Percentiles rank a stretch among this genome's conserved stretches.
Conservation (phyloP, 2,888 invertebrate species). For the Chloromyia formosa region DNA sequence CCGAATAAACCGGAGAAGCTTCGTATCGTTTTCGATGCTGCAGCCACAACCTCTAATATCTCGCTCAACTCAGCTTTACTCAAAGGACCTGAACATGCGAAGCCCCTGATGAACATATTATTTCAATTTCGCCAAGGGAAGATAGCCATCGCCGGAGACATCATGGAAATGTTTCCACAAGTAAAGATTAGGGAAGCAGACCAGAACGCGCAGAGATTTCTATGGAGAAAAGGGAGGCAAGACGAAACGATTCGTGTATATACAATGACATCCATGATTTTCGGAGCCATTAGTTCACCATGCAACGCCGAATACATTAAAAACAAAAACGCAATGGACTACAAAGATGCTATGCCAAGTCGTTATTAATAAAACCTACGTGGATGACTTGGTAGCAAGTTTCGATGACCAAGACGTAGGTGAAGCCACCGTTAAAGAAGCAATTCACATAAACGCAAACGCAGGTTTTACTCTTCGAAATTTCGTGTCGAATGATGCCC, state of each 20-base stretch:
- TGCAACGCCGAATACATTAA: slow-evolving; percentile 3
- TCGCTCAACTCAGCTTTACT: not conserved
- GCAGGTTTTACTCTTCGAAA: not conserved
- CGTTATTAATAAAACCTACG: not conserved
- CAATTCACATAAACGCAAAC: not conserved
- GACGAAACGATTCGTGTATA: not conserved
- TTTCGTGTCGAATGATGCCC: not conserved
- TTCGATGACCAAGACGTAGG: no score
- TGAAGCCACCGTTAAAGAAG: not conserved
- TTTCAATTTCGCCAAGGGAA: not conserved
- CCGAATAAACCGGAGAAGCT: slow-evolving; percentile 7
- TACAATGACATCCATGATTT: slow-evolving; percentile 2
- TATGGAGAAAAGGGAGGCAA: no score
- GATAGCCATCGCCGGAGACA: not conserved
- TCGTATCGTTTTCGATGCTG: slow-evolving; percentile 19
- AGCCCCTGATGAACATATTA: not conserved
- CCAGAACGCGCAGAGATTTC: no score
- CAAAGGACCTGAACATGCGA: not conserved
- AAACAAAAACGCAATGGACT: not conserved
- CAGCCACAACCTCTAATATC: not conserved
- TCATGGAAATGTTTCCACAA: not conserved
- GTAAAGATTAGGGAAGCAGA: not conserved
- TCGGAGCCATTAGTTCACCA: slow-evolving; percentile 5
- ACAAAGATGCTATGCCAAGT: not conserved
- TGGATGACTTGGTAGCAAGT: not conserved